phyloP scores from a whole-genome alignment of 2,797 vertebrate species.

The Adrianichthys oophorus region DNA sequence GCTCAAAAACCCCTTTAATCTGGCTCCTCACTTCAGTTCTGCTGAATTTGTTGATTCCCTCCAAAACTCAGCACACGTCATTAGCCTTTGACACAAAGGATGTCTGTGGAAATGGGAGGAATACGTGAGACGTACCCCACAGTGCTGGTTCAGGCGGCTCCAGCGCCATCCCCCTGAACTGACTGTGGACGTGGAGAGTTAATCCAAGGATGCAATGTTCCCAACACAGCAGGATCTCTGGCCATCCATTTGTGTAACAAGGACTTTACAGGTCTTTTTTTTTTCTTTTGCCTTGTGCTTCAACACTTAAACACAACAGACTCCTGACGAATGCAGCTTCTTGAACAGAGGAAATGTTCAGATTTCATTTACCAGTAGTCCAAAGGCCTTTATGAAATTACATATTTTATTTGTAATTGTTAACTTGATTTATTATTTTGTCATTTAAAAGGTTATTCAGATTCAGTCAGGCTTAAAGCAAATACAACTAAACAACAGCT shows the following conservation, averaged over 20 bases:
- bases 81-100: conserved; percentile 13
- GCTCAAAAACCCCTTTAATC: conserved; percentile 3
- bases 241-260: conserved; percentile 38
- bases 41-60: conserved; percentile 4
- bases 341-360: neutral
- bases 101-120: no score
- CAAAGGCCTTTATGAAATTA: no score
- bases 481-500: no score
- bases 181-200: conserved; percentile 26
- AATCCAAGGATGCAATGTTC: conserved; percentile 57
- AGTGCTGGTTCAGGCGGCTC: conserved; percentile 6
- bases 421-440: no score
- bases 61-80: conserved; percentile 13
- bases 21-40: conserved; percentile 5
- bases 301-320: conserved; percentile 14
- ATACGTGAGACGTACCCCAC: conserved; percentile 1
- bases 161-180: conserved; percentile 10
- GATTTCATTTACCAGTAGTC: neutral
- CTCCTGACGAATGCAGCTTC: neutral
- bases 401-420: no score
- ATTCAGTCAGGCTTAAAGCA: no score
- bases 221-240: conserved; percentile 32
- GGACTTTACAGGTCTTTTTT: conserved; percentile 7
- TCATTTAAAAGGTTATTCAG: no score
- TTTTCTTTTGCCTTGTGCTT: conserved; percentile 12